These are phyloP conservation scores for Cacoxenus indagator DNA, from an alignment of 2,888 invertebrate species.

Conservation along the genomic window DNA sequence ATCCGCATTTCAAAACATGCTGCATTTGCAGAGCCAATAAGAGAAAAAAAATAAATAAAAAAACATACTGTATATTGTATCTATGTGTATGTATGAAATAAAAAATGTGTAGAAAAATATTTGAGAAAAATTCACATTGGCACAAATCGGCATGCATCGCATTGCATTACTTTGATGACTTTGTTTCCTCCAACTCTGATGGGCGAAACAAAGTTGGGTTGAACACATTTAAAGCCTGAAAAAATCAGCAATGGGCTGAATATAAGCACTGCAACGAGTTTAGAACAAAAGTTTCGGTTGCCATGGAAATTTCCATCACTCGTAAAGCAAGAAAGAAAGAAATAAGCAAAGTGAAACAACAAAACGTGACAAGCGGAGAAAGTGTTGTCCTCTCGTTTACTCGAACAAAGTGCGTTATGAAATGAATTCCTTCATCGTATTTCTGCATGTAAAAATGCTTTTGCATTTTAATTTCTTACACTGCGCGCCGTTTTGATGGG, in stretches of 20 bases:
- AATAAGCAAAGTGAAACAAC: background rate
- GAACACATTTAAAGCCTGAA: too few relatives aligned
- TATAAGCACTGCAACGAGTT: too few relatives aligned
- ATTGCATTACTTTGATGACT: too few relatives aligned
- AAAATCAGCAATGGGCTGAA: too few relatives aligned
- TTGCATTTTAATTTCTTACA: constrained; percentile 18
- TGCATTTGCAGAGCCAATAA: background rate
- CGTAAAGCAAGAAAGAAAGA: background rate
- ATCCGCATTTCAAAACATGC: background rate
- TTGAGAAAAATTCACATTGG: too few relatives aligned
- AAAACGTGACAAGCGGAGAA: background rate
- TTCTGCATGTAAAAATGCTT: background rate
- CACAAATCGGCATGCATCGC: too few relatives aligned
- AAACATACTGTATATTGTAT: background rate
- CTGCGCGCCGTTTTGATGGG: background rate
- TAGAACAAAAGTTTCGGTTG: too few relatives aligned
- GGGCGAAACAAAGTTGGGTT: too few relatives aligned
- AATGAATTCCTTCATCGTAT: background rate
- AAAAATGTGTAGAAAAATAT: too few relatives aligned
- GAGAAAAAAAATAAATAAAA: background rate
- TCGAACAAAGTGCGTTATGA: constrained; percentile 1
- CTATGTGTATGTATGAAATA: background rate
- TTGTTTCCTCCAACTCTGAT: too few relatives aligned
- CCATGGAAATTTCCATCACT: too few relatives aligned
- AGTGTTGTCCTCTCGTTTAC: background rate